phyloP scores from a whole-genome alignment of 2,888 invertebrate species.

The Phyllotreta cruciferae region DNA sequence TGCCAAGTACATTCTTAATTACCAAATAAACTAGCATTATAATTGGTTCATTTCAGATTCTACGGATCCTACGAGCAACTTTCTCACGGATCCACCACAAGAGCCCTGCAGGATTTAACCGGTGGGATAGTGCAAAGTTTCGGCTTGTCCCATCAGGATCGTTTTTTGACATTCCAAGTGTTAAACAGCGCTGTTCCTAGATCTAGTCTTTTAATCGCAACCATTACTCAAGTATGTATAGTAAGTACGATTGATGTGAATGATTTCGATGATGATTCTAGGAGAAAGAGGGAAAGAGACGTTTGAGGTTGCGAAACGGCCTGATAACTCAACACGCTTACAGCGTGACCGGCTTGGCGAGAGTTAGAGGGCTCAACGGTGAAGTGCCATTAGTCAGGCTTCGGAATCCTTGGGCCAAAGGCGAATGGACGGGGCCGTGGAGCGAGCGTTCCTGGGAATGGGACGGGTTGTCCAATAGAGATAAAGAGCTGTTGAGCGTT shows the following conservation, averaged over 20 bases:
- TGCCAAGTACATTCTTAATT: too few species aligned
- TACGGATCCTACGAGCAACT: conserved; percentile 75
- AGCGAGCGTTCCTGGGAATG: conserved; percentile 73
- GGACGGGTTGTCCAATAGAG: conserved; percentile 69
- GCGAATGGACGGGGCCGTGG: conserved; percentile 78
- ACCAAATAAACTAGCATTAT: too few species aligned
- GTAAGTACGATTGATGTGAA: not conserved
- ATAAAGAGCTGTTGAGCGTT: conserved; percentile 69
- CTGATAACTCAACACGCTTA: conserved; percentile 74
- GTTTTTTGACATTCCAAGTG: conserved; percentile 70
- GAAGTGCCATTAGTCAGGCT: conserved; percentile 69
- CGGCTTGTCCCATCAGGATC: conserved; percentile 69
- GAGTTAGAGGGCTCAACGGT: conserved; percentile 67
- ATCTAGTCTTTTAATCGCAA: conserved; percentile 73
- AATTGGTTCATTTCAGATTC: conserved; percentile 60
- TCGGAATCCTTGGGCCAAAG: conserved; percentile 71
- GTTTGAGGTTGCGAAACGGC: conserved; percentile 67
- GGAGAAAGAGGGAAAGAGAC: conserved; percentile 57
- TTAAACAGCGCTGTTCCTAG: conserved; percentile 74
- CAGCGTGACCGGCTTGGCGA: conserved; percentile 74
- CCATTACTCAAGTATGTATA: conserved; percentile 66
- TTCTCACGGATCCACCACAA: conserved; percentile 69
- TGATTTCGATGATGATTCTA: not conserved
- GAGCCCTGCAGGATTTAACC: conserved; percentile 75
- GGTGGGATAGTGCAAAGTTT: conserved; percentile 81